Evolutionary conservation across 2,888 invertebrate species (phyloP), one percentile per base, ranked within the genome.

Genomic region (Choreutis nemorana): DNA sequence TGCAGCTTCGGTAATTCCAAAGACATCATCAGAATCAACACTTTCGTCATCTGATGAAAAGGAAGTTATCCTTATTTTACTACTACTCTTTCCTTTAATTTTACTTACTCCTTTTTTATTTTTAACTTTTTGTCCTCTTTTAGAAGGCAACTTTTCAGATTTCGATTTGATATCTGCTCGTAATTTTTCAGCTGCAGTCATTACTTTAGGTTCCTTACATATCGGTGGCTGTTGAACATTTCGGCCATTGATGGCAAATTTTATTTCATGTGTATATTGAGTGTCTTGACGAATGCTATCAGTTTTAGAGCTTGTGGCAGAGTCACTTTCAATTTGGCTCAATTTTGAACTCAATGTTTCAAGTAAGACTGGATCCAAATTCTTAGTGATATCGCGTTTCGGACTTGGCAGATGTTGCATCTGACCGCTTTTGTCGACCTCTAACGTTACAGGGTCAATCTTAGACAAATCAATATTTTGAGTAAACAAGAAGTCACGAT

Each of bases 41-140:
- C 87, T 88, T 65, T 89, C 88, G 45, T 89, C 88, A 41, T 89
- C 88, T 0, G 88, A 88, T 29, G 87, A 88, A 45, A 89, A 89
- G 1, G 88, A 88, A 2, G 88, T 89, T 16, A 89, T 89, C 35
- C 88, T 70, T 26, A 87, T 87, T 65, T 89, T 89, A 23, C 84
- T 88, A 28, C 83, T 87, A 36, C 68, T 83, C 45, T 84, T 84
- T 8, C 79, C 77, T 59, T 85, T 85, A 3, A 82, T 80, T 42
- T 83, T 83, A 27, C 81, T 73, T n/a, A n/a, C n/a, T 27, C 82
- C 77, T 9, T 78, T 63, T 0, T 84, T 83, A 54, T 75, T 77
- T 41, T 73, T 83, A 1, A 81, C 72, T 53, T 88, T 88, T 10
- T 72, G 77, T 2, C 81, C 68, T 26, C 87, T 73, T 55, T 88